A percentile compares a stretch with the other conserved stretches of the same genome.
These are phyloP conservation scores for human DNA, from an alignment of 2,113 vertebrate genomes.

Conservation along the genomic window GRCh38 chr6:2384001-2384500, in stretches of 20 bases:
- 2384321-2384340: too few relatives aligned
- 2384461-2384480: not conserved
- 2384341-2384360: too few relatives aligned
- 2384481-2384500: not conserved
- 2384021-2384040: not conserved
- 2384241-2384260: not conserved
- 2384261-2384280: not conserved
- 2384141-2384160: not conserved
- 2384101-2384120: not conserved
- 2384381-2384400: not conserved
- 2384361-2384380: too few relatives aligned
- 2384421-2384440: not conserved
- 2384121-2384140: not conserved
- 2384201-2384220: not conserved
- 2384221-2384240: not conserved
- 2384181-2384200: not conserved
- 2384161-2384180: conserved; percentile 4
- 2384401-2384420: not conserved
- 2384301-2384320: too few relatives aligned
- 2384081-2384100: not conserved
- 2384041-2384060: not conserved
- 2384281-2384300: too few relatives aligned
- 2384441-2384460: not conserved
- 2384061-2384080: not conserved
- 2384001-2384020: not conserved